Conservation (phyloP, 2,797 vertebrate genomes). For the Acomys russatus region DNA sequence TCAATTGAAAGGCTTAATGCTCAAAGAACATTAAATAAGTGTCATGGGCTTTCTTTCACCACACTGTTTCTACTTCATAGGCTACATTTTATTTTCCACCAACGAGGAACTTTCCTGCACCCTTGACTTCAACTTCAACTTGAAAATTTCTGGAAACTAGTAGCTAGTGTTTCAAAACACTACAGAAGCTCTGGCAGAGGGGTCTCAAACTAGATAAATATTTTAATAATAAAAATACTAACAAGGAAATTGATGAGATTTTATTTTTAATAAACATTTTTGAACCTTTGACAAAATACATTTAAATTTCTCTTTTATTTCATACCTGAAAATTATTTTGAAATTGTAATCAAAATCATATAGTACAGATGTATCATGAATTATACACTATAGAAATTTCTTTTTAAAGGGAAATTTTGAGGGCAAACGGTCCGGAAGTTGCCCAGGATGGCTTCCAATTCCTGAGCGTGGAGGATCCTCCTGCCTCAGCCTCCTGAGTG, state of each 20-base stretch:
- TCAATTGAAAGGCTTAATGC: neutral
- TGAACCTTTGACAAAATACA: slow-evolving; percentile 25
- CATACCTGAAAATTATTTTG: slow-evolving; percentile 61
- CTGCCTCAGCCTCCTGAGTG: neutral
- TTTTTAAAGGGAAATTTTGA: slow-evolving; percentile 52
- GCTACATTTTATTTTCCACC: neutral
- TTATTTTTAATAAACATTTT: slow-evolving; percentile 41
- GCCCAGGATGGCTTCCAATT: neutral
- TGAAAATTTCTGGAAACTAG: slow-evolving; percentile 36
- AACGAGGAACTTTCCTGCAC: neutral
- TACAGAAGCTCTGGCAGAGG: neutral
- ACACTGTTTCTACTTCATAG: neutral
- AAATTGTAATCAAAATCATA: slow-evolving; percentile 13
- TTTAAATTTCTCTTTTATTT: slow-evolving; percentile 27
- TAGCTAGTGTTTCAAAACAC: slow-evolving; percentile 50
- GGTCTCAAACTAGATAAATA: neutral
- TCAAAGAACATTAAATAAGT: slow-evolving; percentile 22
- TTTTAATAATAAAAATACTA: slow-evolving; percentile 46
- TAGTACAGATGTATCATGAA: neutral
- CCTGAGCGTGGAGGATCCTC: neutral
- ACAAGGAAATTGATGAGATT: neutral
- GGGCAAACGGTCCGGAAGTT: neutral
- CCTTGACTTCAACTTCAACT: slow-evolving; percentile 6
- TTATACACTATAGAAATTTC: neutral
- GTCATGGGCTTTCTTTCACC: neutral